These are phyloP conservation scores for Melanotaenia duboulayi DNA, from an alignment of 2,113 vertebrate species.

Conservation along the genomic window DNA sequence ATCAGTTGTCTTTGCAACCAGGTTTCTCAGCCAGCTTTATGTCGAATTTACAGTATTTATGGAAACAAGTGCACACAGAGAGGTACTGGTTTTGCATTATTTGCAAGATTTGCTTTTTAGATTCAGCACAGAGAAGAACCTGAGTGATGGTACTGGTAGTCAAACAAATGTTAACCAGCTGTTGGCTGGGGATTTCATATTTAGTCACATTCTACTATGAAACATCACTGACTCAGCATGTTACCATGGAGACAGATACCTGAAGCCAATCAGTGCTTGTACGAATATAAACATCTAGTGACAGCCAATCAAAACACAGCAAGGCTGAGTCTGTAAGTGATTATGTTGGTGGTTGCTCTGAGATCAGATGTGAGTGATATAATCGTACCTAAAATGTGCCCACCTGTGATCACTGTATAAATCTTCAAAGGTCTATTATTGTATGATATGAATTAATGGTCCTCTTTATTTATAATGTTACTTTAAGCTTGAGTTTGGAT, in stretches of 20 bases:
- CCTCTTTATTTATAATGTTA: no score
- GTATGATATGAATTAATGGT: no score
- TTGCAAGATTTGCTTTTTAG: neutral
- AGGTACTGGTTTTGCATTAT: neutral
- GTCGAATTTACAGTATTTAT: neutral
- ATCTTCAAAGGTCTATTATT: neutral
- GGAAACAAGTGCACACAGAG: neutral
- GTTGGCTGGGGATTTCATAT: slow-evolving; percentile 16
- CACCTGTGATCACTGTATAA: neutral
- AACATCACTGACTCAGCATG: slow-evolving; percentile 16
- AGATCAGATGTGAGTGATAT: no score
- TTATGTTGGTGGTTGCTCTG: neutral
- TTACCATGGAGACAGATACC: slow-evolving; percentile 7
- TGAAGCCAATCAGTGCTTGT: neutral
- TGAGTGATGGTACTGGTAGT: neutral
- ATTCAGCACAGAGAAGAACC: neutral
- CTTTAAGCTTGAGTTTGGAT: no score
- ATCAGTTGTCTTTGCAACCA: neutral
- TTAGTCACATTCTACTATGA: slow-evolving; percentile 7
- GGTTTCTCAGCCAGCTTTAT: neutral
- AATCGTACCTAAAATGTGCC: neutral
- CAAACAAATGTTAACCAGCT: neutral
- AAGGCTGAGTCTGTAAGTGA: neutral
- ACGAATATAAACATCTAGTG: slow-evolving; percentile 8
- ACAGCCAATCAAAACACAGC: slow-evolving; percentile 14